Conservation (phyloP, 2,113 vertebrate species). For the Chauna torquata region DNA sequence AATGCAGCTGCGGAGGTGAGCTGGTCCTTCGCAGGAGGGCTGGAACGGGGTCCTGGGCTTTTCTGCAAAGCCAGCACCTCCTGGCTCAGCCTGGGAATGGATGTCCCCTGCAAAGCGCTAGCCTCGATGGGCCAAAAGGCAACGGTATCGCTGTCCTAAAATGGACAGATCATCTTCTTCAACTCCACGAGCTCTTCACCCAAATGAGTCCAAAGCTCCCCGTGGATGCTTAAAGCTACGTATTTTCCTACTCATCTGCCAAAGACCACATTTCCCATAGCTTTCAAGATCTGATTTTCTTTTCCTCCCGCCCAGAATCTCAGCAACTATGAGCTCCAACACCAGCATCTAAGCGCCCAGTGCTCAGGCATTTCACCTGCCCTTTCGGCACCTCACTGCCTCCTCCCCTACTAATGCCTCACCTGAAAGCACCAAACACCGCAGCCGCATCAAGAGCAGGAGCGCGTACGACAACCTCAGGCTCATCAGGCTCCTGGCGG, state of each 20-base stretch:
- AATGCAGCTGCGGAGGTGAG: neutral
- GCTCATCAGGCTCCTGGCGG: neutral
- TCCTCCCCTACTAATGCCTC: neutral
- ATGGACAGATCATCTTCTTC: neutral
- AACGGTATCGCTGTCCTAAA: neutral
- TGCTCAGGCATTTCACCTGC: neutral
- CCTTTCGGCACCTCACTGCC: neutral
- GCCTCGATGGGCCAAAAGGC: neutral
- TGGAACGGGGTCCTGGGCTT: neutral
- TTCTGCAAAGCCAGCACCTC: neutral
- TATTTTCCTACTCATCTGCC: neutral
- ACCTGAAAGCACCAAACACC: neutral
- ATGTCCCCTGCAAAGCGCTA: neutral
- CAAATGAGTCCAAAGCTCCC: neutral
- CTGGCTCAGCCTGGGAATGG: neutral
- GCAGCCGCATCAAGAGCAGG: accelerated
- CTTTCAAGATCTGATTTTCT: neutral
- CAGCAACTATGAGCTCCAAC: neutral
- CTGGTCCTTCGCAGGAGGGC: neutral
- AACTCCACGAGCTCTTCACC: neutral
- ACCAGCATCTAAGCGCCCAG: neutral
- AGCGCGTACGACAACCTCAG: neutral
- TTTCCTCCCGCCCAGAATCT: neutral
- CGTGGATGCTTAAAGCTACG: neutral
- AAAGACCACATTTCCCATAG: neutral